Evolutionary conservation across 2,888 invertebrate genomes (phyloP).

Genomic region (Microctonus brassicae): DNA sequence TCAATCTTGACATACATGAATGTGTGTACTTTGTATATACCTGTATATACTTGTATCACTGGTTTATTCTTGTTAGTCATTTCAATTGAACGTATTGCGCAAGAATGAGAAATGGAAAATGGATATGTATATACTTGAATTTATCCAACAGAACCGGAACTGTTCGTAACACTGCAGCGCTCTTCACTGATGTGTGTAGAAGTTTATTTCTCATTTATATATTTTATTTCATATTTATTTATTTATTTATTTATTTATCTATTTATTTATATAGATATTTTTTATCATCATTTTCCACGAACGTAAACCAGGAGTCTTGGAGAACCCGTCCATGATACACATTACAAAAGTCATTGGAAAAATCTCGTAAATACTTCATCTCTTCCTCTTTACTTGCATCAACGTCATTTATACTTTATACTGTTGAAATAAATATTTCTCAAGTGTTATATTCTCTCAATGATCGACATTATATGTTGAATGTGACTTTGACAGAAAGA

Average conservation of each 20-base stretch:
- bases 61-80: not conserved
- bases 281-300: not conserved
- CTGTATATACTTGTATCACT: not conserved
- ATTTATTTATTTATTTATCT: not conserved
- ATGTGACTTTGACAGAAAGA: not conserved
- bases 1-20: not conserved
- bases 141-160: not conserved
- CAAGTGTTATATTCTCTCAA: not conserved
- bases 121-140: not conserved
- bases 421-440: not conserved
- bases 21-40: not conserved
- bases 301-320: not conserved
- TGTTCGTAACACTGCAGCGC: not conserved
- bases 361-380: not conserved
- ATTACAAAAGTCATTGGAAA: conserved; percentile 1
- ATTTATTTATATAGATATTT: no score
- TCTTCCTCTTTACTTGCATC: not conserved
- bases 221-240: not conserved
- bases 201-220: not conserved
- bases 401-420: not conserved
- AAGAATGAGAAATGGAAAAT: conserved; percentile 2
- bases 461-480: not conserved
- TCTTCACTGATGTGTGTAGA: not conserved
- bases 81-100: not conserved
- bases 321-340: not conserved